A percentile compares a stretch with the other conserved stretches of the same genome.
Conservation (phyloP, 2,888 invertebrate genomes). For the Parnassius smintheus region DNA sequence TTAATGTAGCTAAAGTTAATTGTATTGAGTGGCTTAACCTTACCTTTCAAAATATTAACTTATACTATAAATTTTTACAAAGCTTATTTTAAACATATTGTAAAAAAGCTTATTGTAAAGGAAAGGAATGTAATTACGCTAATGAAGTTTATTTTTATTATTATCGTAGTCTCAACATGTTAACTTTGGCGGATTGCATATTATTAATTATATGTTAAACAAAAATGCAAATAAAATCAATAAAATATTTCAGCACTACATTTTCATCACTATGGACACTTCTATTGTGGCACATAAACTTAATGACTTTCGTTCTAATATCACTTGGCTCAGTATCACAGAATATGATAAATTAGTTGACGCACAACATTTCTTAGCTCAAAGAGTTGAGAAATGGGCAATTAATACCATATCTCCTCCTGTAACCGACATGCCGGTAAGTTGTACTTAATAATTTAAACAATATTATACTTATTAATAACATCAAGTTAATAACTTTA, state of each 20-base stretch:
- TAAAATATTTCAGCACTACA: constrained; percentile 56
- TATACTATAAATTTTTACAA: too few species aligned
- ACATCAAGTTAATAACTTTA: too few species aligned
- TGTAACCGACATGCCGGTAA: constrained; percentile 57
- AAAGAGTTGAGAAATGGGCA: constrained; percentile 62
- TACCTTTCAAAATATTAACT: too few species aligned
- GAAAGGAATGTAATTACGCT: too few species aligned
- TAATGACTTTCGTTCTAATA: constrained; percentile 51
- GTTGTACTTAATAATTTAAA: background rate
- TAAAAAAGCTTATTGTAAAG: too few species aligned
- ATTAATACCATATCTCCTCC: constrained; percentile 40
- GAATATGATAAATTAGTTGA: constrained; percentile 56
- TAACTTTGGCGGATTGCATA: background rate
- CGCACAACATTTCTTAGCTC: constrained; percentile 51
- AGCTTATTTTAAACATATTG: too few species aligned
- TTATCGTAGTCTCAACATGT: too few species aligned
- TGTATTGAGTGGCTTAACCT: too few species aligned
- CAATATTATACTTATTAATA: too few species aligned
- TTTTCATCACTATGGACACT: constrained; percentile 61
- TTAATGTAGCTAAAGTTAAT: too few species aligned
- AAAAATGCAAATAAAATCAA: background rate
- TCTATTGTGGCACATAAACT: constrained; percentile 54
- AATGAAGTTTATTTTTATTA: too few species aligned
- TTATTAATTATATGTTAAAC: background rate
- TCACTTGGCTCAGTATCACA: constrained; percentile 67